Conservation (phyloP, 1,140 invertebrate genomes). For the Drosophila arizonae region DNA sequence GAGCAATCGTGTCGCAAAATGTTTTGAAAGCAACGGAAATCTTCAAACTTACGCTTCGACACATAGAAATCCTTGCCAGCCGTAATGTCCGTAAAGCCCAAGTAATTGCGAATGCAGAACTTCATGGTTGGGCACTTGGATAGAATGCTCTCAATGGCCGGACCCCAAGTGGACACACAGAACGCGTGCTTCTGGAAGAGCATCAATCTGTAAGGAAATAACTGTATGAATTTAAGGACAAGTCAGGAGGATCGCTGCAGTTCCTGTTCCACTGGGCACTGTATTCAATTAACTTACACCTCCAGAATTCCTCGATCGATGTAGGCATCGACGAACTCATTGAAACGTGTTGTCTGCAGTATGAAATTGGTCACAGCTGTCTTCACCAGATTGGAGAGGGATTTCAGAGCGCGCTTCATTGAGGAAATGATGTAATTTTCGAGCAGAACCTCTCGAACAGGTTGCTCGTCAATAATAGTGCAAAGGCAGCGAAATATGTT, state of each 20-base stretch:
- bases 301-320: slow-evolving; percentile 73
- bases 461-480: slow-evolving; percentile 66
- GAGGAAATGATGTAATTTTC: slow-evolving; percentile 63
- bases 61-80: slow-evolving; percentile 72
- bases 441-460: slow-evolving; percentile 48
- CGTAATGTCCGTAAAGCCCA: slow-evolving; percentile 73
- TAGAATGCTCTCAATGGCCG: slow-evolving; percentile 76
- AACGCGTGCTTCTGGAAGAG: slow-evolving; percentile 68
- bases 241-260: too few relatives aligned
- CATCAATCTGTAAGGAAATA: slow-evolving; percentile 48
- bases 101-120: slow-evolving; percentile 73
- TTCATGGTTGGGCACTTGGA: slow-evolving; percentile 75
- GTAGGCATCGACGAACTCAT: slow-evolving; percentile 66
- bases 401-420: slow-evolving; percentile 71
- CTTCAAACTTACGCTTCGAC: slow-evolving; percentile 59
- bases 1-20: slow-evolving; percentile 68
- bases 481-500: slow-evolving; percentile 76
- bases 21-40: slow-evolving; percentile 63
- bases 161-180: slow-evolving; percentile 74
- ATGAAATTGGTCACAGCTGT: slow-evolving; percentile 78
- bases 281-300: slow-evolving; percentile 55
- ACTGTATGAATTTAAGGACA: background rate
- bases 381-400: slow-evolving; percentile 72
- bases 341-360: slow-evolving; percentile 73
- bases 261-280: too few relatives aligned